phyloP scores from a whole-genome alignment of 2,113 vertebrate species.

The Microtus montanus region DNA sequence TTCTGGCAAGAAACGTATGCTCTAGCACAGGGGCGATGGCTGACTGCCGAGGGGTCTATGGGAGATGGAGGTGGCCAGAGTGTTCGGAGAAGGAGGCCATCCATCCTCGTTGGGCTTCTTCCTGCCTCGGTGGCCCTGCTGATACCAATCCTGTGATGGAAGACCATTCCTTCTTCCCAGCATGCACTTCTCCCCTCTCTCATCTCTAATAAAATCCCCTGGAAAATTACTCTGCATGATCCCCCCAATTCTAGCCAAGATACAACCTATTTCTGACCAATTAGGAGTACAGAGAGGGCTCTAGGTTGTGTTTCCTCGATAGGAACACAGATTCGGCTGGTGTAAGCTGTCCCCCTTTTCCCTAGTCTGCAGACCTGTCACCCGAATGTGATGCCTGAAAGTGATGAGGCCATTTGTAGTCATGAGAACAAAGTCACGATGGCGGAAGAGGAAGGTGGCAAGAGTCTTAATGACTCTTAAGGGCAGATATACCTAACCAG shows the following conservation, averaged over 20 bases:
- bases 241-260: neutral
- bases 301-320: constrained; percentile 8
- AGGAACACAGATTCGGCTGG: neutral
- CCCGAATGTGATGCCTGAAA: neutral
- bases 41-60: neutral
- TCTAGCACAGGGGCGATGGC: neutral
- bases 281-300: neutral
- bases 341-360: neutral
- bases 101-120: neutral
- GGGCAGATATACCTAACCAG: neutral
- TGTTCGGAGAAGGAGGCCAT: neutral
- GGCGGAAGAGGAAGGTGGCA: neutral
- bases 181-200: neutral
- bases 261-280: neutral
- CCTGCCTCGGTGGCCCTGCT: neutral
- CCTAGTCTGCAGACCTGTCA: neutral
- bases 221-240: neutral
- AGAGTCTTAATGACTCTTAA: neutral
- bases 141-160: neutral
- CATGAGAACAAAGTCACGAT: neutral
- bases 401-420: neutral
- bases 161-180: neutral
- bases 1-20: neutral
- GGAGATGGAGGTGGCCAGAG: neutral
- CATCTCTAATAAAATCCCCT: neutral